Base-by-base conservation (phyloP, 2,888 invertebrate species). In the Oscheius sp. region DNA sequence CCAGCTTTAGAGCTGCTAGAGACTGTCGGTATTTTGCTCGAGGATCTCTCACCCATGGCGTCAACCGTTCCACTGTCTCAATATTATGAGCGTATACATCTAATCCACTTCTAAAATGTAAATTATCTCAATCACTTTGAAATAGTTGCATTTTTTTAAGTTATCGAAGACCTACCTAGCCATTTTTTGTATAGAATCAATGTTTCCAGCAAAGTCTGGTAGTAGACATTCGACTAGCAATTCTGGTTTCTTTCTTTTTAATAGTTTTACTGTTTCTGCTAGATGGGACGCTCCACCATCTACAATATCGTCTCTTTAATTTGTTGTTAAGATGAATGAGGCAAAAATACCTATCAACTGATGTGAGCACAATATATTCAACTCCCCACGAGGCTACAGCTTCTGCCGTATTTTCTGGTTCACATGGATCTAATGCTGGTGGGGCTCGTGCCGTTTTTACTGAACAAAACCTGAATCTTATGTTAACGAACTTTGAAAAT, bases 351-450 rank as follows among this genome's bases (percentile, higher is more conserved):
- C 98, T 91, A 87, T 99, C 98, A 0, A 98, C 98, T 1, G 96
- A 96, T 0, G 98, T 99, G 10, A 98, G 89, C 33, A 98, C 98
- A 63, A 98, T 92, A 88, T 99, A 99, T 85, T 96, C 95, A 2
- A 98, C 90, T 0, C 95, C 95, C 98, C 97, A 98, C 17, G 92
- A 91, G 50, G 91, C 91, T 77, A 98, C 92, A 0, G 98, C 97
- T 65, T 89, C 90, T 0, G 97, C 98, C 0, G 97, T 98, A 88
- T 96, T 93, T 6, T 90, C 87, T 0, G 98, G 98, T 88, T 98
- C 98, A 70, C 91, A 90, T 0, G 92, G 91, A 89, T 98, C 95
- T 8, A 94, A 90, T 0, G 93, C 92, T 0, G 95, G 93, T 0
- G 97, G 98, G 31, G 90, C 90, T 72, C 93, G 90, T 0, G 96